phyloP scores from a whole-genome alignment of 1,140 invertebrate genomes.

The Papilio polyxenes region DNA sequence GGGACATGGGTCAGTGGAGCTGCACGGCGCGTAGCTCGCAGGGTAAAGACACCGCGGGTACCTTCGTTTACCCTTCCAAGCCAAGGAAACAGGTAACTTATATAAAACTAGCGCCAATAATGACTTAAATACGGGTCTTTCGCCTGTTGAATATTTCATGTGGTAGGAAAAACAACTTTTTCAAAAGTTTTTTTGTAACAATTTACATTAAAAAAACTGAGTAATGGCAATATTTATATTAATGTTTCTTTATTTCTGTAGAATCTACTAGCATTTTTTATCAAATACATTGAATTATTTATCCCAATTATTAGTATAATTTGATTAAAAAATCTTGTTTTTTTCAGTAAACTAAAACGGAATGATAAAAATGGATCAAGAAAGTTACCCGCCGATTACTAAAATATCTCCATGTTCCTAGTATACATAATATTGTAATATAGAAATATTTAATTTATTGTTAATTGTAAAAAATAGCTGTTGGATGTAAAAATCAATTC shows the following conservation, averaged over 20 bases:
- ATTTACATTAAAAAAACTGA: no score
- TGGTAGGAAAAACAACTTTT: no score
- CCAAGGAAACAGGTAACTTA: slow-evolving; percentile 46
- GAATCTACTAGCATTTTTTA: no score
- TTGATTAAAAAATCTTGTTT: background rate
- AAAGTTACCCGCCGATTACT: slow-evolving; percentile 33
- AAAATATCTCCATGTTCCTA: slow-evolving; percentile 27
- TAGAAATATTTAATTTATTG: slow-evolving; percentile 31
- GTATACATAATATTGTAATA: background rate
- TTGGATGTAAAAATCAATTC: background rate
- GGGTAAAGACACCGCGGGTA: slow-evolving; percentile 83
- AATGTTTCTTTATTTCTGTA: no score
- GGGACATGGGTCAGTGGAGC: slow-evolving; percentile 90
- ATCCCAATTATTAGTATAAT: no score
- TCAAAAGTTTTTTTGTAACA: no score
- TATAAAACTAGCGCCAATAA: no score
- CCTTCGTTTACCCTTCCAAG: slow-evolving; percentile 89
- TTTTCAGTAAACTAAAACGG: slow-evolving; percentile 30
- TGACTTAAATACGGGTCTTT: no score
- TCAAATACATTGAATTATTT: no score
- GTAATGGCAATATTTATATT: no score
- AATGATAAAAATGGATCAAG: background rate
- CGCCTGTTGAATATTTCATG: no score
- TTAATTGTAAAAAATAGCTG: slow-evolving; percentile 8
- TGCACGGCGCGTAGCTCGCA: slow-evolving; percentile 86